Evolutionary conservation across 2,888 invertebrate genomes (phyloP), one percentile per base, ranked within the genome.

Genomic region (Mechanitis messenoides): DNA sequence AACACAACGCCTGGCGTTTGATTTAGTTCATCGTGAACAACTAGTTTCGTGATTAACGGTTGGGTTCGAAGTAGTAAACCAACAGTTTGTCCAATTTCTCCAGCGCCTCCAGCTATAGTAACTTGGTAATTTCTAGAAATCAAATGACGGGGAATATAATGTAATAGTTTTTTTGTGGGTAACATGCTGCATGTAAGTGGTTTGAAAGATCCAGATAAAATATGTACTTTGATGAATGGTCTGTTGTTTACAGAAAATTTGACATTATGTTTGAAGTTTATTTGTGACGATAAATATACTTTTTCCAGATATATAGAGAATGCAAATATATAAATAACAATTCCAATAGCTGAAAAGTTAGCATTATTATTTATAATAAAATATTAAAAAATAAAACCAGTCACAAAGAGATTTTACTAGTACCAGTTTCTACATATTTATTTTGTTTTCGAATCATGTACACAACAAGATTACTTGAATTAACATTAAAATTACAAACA

Each of bases 61-160:
- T 92, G 91, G 63, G 91, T 87, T 71, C 93, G 92, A 56, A 94
- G 78, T 74, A 93, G 79, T 55, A 93, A 74, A 46, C 91, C 83
- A 35, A 92, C 74, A 0, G 90, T 83, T 78, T 92, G 91, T 1
- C 92, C 92, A 12, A 91, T 73, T 58, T 87, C 87, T 59, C 87
- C 91, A 65, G 83, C 81, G 4, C 81, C 87, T 5, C 90, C 90
- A 35, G 84, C 71, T 6, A 90, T 78, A 0, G 87, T 80, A 2
- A 88, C 85, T 64, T 84, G 81, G 67, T 79, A 79, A 63, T 71
- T 67, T 60, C 81, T 73, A 12, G 50, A 54, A 59, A 64, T 66
- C 54, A 66, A 53, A 66, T 64, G 66, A 56, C 60, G 55, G 56
- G 63, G 60, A 62, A 68, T 62, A 59, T 62, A 60, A 61, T 63